These are phyloP conservation scores for Aleadryas rufinucha DNA, from an alignment of 2,113 vertebrate species.

Conservation along the genomic window DNA sequence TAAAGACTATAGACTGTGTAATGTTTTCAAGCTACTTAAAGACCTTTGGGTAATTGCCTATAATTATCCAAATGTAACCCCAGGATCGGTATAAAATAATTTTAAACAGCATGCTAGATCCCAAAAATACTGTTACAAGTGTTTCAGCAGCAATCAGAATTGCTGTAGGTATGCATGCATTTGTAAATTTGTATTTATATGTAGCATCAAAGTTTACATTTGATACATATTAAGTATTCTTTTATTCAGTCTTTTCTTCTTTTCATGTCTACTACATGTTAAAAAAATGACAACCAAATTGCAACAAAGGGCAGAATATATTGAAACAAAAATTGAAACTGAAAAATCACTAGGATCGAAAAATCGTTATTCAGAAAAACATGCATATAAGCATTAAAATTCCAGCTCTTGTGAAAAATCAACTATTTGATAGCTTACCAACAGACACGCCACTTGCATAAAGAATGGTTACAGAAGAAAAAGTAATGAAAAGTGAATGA, in stretches of 20 bases:
- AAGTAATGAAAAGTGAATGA: neutral
- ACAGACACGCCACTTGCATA: neutral
- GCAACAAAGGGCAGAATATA: neutral
- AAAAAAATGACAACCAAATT: neutral
- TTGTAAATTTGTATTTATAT: neutral
- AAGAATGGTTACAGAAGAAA: neutral
- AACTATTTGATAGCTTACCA: neutral
- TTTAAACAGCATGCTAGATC: neutral
- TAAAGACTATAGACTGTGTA: neutral
- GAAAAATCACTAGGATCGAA: neutral
- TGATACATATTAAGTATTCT: neutral
- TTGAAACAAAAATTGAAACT: neutral
- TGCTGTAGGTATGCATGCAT: neutral
- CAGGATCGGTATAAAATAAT: neutral
- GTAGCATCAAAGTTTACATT: neutral
- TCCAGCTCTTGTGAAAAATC: neutral
- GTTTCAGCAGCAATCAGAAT: neutral
- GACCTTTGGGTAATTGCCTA: neutral
- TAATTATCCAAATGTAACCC: neutral
- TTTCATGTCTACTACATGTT: neutral
- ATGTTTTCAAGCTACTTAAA: neutral
- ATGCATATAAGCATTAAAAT: neutral
- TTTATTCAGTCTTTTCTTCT: neutral
- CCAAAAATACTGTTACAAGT: neutral
- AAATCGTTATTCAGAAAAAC: neutral